Evolutionary conservation across 2,113 vertebrate genomes (phyloP).

Genomic region (Prunella fulvescens): DNA sequence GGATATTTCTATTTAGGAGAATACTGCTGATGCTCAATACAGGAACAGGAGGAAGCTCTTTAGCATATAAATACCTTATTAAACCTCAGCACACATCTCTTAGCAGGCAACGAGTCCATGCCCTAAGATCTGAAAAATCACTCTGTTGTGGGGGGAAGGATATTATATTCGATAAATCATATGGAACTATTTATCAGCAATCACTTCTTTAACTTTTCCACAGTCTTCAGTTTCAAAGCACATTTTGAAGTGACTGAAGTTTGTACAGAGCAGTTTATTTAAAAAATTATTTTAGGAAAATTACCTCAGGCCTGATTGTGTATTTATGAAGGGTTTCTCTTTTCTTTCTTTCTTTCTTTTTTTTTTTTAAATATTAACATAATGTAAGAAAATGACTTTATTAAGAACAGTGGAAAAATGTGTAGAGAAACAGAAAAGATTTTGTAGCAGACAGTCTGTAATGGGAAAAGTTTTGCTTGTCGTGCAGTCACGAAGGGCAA

Average conservation of each 20-base stretch:
- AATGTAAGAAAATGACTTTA: conserved; percentile 62
- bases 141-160: conserved; percentile 38
- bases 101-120: background rate
- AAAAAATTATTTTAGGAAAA: conserved; percentile 72
- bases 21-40: background rate
- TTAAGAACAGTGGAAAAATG: conserved; percentile 61
- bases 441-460: conserved; percentile 24
- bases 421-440: conserved; percentile 30
- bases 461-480: conserved; percentile 28
- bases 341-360: background rate
- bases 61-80: background rate
- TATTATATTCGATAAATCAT: conserved; percentile 68
- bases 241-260: conserved; percentile 67
- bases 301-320: conserved; percentile 66
- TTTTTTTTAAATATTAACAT: conserved; percentile 37
- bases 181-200: conserved; percentile 73
- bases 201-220: conserved; percentile 71
- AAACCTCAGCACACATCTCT: conserved; percentile 2
- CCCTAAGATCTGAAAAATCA: conserved; percentile 4
- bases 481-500: background rate
- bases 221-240: conserved; percentile 69
- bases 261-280: conserved; percentile 60
- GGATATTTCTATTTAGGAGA: background rate
- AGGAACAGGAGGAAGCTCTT: background rate
- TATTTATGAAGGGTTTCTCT: conserved; percentile 61